A percentile compares a stretch with the other conserved stretches of the same genome.
Evolutionary conservation across 2,888 invertebrate genomes (phyloP).

Genomic region (Mylabris sibirica): DNA sequence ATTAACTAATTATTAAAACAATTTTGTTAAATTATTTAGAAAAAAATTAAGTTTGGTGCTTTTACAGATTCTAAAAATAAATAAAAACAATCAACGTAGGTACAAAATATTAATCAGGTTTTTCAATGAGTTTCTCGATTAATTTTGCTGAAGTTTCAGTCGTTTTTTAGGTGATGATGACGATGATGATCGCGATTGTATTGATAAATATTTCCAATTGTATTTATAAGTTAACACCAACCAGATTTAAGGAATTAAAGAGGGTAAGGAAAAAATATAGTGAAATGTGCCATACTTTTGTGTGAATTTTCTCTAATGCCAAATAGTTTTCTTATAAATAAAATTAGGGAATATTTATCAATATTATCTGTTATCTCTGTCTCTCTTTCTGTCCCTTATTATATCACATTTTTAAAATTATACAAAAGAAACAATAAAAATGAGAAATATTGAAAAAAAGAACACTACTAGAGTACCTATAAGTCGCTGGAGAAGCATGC

Average conservation of each 20-base stretch:
- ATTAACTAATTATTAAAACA: neutral
- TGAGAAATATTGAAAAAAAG: conserved; percentile 42
- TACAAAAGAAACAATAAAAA: conserved; percentile 34
- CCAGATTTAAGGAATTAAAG: neutral
- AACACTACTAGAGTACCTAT: conserved; percentile 62
- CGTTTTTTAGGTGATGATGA: neutral
- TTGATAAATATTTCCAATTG: neutral
- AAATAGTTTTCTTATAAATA: conserved; percentile 32
- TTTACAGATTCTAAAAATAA: neutral
- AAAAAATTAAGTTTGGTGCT: neutral
- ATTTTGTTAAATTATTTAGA: neutral
- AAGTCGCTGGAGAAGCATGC: conserved; percentile 55
- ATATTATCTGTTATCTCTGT: neutral
- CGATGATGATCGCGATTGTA: neutral
- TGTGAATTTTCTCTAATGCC: conserved; percentile 42
- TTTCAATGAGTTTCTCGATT: neutral
- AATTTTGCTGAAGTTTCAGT: neutral
- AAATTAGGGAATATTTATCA: neutral
- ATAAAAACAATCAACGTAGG: neutral
- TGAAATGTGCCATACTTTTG: conserved; percentile 44
- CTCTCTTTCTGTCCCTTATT: conserved; percentile 21
- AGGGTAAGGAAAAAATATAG: conserved; percentile 16
- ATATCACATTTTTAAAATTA: conserved; percentile 35
- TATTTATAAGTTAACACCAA: neutral
- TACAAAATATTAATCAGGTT: conserved; percentile 1